A percentile compares a stretch with the other conserved stretches of the same genome.
Evolutionary conservation across 2,888 invertebrate genomes (phyloP).

Genomic region (Digitonthophagus gazella): DNA sequence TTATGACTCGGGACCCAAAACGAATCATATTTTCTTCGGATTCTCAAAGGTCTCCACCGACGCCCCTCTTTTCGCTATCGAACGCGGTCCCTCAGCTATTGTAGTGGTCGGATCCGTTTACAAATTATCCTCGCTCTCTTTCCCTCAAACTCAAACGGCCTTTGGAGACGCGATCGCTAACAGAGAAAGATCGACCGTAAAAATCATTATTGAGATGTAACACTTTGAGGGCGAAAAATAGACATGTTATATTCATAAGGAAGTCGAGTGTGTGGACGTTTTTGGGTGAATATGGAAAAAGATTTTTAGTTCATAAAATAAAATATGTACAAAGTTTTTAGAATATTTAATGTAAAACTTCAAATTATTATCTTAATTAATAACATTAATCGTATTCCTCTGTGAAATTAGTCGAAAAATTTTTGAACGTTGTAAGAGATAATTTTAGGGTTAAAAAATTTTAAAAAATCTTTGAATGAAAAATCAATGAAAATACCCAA

Average conservation of each 20-base stretch:
- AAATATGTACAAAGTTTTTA: no score
- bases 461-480: no score
- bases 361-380: no score
- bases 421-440: no score
- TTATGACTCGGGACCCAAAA: slow-evolving; percentile 50
- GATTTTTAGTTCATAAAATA: background rate
- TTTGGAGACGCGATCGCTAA: slow-evolving; percentile 35
- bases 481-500: no score
- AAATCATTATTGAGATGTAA: slow-evolving; percentile 52
- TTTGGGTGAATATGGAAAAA: background rate
- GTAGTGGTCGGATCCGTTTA: slow-evolving; percentile 43
- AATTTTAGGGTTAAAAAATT: no score
- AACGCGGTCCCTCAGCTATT: slow-evolving; percentile 36
- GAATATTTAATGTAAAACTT: no score
- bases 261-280: slow-evolving; percentile 17
- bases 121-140: slow-evolving; percentile 45
- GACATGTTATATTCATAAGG: slow-evolving; percentile 54
- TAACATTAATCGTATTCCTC: no score
- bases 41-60: slow-evolving; percentile 45
- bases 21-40: slow-evolving; percentile 53
- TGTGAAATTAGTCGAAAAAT: no score
- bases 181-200: slow-evolving; percentile 48
- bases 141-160: slow-evolving; percentile 31
- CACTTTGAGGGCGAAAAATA: slow-evolving; percentile 54
- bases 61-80: slow-evolving; percentile 33